Evolutionary conservation across 23 tunicate genomes (phyloP), one percentile per base, ranked within the genome.

Genomic region (Ascidia mentula): DNA sequence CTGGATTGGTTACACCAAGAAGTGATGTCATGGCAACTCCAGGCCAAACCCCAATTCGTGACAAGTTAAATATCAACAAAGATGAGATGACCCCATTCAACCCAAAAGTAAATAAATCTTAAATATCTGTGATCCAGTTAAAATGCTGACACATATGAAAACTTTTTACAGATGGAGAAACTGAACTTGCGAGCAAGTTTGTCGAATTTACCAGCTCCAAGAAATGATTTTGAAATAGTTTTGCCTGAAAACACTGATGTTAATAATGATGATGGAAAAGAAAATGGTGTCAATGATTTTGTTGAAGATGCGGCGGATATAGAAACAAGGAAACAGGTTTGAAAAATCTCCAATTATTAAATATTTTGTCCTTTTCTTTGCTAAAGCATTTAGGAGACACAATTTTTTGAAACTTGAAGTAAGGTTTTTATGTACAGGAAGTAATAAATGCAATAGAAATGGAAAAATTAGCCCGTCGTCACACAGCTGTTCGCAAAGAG

Each of bases 141-240:
- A 20, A 3, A 53, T 3, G 22, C 24, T 53, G 22, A 53, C 13
- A 42, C 53, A 42, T 9, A n/a, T n/a, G n/a, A 42, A 42, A 53
- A 53, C 24, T 53, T 53, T 53, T 53, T 9, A 1, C 24, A 53
- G 65, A 53, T 53, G 42, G 97, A 91, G n/a, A 80, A 82, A 40
- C 73, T 78, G 35, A 74, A 84, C 32, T 77, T 96, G 59, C 80
- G 82, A 72, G 86, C 88, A 18, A 78, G 83, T 32, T 82, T 91
- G 36, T 60, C 84, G 7, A 70, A 69, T 35, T 80, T 91, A 34
- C 99, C 97, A 26, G 82, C 88, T 18, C 97, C 97, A 0, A 69
- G 72, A 59, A 96, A 91, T 65, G 94, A 91, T 72, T 96, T 96
- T 74, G 99, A 96, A 85, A 93, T 96, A 40, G 97, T 96, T 42